A percentile compares a stretch with the other conserved stretches of the same genome.
Conservation (phyloP, 2,113 vertebrate genomes). For the Nematolebias whitei region DNA sequence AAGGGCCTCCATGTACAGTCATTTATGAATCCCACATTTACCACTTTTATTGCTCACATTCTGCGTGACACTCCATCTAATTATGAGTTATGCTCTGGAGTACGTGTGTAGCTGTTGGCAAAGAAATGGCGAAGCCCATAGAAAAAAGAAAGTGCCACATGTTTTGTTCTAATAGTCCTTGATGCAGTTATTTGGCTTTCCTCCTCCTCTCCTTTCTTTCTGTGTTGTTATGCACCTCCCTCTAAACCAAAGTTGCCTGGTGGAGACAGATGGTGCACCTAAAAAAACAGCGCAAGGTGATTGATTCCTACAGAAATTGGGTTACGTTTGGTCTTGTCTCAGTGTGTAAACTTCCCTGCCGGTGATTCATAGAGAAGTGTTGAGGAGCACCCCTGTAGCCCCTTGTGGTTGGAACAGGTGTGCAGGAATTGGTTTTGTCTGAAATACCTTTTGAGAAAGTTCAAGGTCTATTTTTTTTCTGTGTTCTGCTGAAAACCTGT, state of each 20-base stretch:
- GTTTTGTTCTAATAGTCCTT: conserved; percentile 62
- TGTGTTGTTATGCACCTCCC: conserved; percentile 51
- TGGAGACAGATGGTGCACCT: conserved; percentile 77
- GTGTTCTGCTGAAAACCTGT: not conserved
- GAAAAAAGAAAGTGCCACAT: conserved; percentile 39
- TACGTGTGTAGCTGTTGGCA: conserved; percentile 40
- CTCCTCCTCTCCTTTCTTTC: conserved; percentile 27
- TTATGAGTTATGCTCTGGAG: conserved; percentile 70
- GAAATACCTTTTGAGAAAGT: conserved; percentile 44
- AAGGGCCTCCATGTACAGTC: conserved; percentile 53
- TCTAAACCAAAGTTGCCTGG: conserved; percentile 52
- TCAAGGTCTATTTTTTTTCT: conserved; percentile 28
- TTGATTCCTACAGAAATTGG: conserved; percentile 81
- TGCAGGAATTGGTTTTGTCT: conserved; percentile 55
- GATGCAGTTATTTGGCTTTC: conserved; percentile 41
- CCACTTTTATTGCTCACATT: conserved; percentile 67
- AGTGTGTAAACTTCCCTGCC: conserved; percentile 66
- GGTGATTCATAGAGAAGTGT: conserved; percentile 75
- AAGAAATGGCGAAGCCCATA: conserved; percentile 43
- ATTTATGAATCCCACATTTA: conserved; percentile 70
- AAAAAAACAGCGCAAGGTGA: conserved; percentile 66
- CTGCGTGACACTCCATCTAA: conserved; percentile 71
- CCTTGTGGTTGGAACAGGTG: conserved; percentile 70
- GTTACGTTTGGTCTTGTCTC: conserved; percentile 78
- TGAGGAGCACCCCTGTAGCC: conserved; percentile 66